These are phyloP conservation scores for Leptodactylus fallax DNA, from an alignment of 2,797 vertebrate genomes.

Conservation along the genomic window DNA sequence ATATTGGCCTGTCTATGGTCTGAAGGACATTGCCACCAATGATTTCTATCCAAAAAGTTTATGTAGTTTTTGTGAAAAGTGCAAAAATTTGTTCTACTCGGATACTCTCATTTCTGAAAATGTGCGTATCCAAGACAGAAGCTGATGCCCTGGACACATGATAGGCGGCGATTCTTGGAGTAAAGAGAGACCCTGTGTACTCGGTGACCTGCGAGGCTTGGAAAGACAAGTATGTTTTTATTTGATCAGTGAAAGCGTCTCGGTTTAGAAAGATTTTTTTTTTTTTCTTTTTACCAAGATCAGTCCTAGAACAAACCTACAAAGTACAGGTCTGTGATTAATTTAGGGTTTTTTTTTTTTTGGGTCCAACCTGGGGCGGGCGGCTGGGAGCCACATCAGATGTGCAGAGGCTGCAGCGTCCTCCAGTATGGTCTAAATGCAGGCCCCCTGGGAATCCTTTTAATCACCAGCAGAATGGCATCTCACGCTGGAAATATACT, in stretches of 20 bases:
- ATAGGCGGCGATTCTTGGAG: background rate
- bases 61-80: no score
- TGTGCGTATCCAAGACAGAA: no score
- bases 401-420: conserved; percentile 39
- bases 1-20: no score
- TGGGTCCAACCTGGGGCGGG: conserved; percentile 42
- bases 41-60: no score
- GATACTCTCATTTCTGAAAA: no score
- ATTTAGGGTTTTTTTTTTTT: conserved; percentile 7
- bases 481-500: conserved; percentile 58
- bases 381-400: conserved; percentile 59
- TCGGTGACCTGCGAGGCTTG: conserved; percentile 18
- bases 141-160: background rate
- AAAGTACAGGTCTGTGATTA: conserved; percentile 47
- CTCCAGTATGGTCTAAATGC: conserved; percentile 38
- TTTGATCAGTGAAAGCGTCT: conserved; percentile 45
- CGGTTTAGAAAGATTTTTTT: conserved; percentile 13
- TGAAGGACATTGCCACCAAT: no score
- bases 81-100: no score
- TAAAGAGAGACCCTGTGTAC: conserved; percentile 27
- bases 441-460: conserved; percentile 43
- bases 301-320: conserved; percentile 36
- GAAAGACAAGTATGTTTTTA: conserved; percentile 31
- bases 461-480: conserved; percentile 51
- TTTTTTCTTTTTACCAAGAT: background rate